Evolutionary conservation across 2,888 invertebrate genomes (phyloP), one percentile per base, ranked within the genome.

Genomic region (Zygaena filipendulae): DNA sequence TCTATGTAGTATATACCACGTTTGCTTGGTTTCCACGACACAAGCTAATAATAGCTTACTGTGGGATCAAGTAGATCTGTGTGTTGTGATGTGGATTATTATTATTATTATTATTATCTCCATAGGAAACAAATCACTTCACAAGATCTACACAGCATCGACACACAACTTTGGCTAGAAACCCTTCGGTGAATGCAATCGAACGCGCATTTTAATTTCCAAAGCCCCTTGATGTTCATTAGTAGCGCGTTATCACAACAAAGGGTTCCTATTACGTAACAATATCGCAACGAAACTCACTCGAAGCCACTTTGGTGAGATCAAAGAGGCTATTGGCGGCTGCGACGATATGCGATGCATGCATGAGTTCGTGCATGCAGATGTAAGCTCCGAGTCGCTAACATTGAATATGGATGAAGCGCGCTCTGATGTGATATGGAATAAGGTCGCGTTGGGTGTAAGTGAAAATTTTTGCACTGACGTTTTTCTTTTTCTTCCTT

Each of bases 251-350:
- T 18, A 22, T 23, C 24, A 7, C 23, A 18, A 16, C 16, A 16
- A 16, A 16, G 16, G 16, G 16, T 6, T 16, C 16, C 16, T 16
- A 16, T 16, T 16, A 16, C 4, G 18, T 6, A 16, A 16, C 4
- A 4, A 6, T 16, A 9, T 6, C 23, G 23, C 22, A 11, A 12
- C 2, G 12, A 13, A 4, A 7, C 21, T n/a, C 18, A n/a, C 27
- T 25, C 24, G 25, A 26, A 10, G 23, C 22, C 12, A 27, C 28
- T 22, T 24, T 29, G 14, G 24, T 10, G 31, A 33, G 38, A 49
- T 52, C 52, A 52, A 50, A 51, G 47, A 30, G 22, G 16, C 29
- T 43, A 52, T 50, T 34, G 49, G 43, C 32, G 32, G 35, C 29
- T 29, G 31, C 32, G 44, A 9, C 11, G 25, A 27, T 16, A 16